Conservation (phyloP, 2,888 invertebrate genomes). For the Belgica antarctica region DNA sequence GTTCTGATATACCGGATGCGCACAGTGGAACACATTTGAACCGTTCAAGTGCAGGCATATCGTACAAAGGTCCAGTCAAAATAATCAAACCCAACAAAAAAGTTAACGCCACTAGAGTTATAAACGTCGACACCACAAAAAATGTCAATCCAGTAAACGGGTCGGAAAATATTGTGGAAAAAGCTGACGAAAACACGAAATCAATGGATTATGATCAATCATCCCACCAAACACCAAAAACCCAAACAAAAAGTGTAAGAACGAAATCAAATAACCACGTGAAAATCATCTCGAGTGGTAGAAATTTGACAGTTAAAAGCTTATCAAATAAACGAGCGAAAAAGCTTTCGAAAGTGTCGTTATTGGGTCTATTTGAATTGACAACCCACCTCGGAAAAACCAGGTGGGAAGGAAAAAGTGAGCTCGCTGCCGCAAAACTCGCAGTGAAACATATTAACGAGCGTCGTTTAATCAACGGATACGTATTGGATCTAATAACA, state of each 20-base stretch:
- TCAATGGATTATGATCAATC: not conserved
- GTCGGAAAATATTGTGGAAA: not conserved
- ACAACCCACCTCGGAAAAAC: slow-evolving; percentile 64
- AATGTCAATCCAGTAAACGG: not conserved
- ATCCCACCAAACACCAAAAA: not conserved
- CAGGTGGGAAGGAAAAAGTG: slow-evolving; percentile 68
- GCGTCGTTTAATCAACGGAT: slow-evolving; percentile 67
- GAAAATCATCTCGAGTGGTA: not conserved
- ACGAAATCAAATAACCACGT: not conserved
- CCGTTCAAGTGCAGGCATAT: not conserved
- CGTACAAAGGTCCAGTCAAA: not conserved
- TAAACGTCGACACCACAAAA: no score
- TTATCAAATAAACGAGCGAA: not conserved
- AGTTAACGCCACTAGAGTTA: not conserved
- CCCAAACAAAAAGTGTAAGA: not conserved
- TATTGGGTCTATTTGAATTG: slow-evolving; percentile 78
- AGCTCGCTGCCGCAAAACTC: slow-evolving; percentile 73
- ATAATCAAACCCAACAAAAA: not conserved
- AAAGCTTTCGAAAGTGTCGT: slow-evolving; percentile 57
- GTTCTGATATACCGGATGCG: not conserved
- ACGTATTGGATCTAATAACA: slow-evolving; percentile 70
- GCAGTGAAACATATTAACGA: slow-evolving; percentile 79
- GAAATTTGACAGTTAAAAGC: not conserved
- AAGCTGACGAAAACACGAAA: not conserved
- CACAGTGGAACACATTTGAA: not conserved